Evolutionary conservation across 2,888 invertebrate species (phyloP).

Genomic region (Synanthedon andrenaeformis): DNA sequence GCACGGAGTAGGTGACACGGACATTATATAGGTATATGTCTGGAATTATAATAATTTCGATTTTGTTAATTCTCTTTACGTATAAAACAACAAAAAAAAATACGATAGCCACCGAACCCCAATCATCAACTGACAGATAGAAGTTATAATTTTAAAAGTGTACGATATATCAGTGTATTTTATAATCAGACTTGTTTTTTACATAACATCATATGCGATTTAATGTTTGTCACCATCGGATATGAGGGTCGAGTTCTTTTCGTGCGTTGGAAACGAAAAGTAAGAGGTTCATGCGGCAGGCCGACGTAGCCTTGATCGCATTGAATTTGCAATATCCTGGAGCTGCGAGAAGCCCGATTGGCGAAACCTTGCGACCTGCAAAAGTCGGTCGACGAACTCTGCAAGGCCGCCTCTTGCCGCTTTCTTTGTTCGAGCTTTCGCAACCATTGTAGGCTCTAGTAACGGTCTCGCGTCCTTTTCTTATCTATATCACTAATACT

Average conservation of each 20-base stretch:
- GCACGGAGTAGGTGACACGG: too few species aligned
- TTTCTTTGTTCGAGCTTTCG: slow-evolving; percentile 67
- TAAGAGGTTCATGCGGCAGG: slow-evolving; percentile 49
- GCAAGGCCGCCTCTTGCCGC: slow-evolving; percentile 56
- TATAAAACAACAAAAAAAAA: too few species aligned
- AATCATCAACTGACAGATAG: too few species aligned
- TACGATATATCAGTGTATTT: too few species aligned
- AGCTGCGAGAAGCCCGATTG: slow-evolving; percentile 65
- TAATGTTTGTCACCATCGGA: slow-evolving; percentile 3
- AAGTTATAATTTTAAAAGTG: too few species aligned
- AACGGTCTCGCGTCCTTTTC: slow-evolving; percentile 59
- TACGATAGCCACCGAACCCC: too few species aligned
- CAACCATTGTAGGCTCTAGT: slow-evolving; percentile 37
- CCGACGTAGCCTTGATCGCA: slow-evolving; percentile 59
- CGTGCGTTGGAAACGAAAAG: slow-evolving; percentile 41
- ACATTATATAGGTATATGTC: too few species aligned
- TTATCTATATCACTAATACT: slow-evolving; percentile 32
- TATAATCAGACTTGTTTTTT: too few species aligned
- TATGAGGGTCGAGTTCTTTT: slow-evolving; percentile 29
- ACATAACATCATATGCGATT: background rate
- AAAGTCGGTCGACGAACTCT: slow-evolving; percentile 67
- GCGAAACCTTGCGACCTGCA: slow-evolving; percentile 70
- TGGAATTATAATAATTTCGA: too few species aligned
- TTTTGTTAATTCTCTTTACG: too few species aligned
- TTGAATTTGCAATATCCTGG: slow-evolving; percentile 70